Base-by-base conservation (phyloP, 2,888 invertebrate species). In the Cerastis rubricosa region DNA sequence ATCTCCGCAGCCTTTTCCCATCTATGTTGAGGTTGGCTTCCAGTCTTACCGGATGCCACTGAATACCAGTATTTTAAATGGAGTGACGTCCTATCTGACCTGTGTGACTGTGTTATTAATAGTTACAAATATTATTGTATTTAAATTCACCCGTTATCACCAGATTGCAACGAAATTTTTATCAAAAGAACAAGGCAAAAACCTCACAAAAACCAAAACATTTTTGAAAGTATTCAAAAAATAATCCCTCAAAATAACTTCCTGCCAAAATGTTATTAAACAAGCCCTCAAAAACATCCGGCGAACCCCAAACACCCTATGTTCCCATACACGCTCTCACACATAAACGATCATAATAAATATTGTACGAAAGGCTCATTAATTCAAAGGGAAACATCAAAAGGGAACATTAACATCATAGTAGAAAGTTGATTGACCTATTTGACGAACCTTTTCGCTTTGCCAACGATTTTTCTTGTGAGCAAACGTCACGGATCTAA, bases 381-480 rank as follows among this genome's bases (percentile, higher is more conserved):
- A 83, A 83, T 85, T 78, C 86, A 83, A 83, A 83, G 65, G 47
- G 51, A 59, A 57, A 69, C 59, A 78, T 83, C 83, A 83, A 83
- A 85, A 71, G 25, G 57, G 67, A 71, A 74, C 40, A 83, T 83
- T 85, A 63, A 83, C 79, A 83, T 83, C 68, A 86, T 29, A 85
- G 61, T 85, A 74, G 61, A 64, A 69, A 69, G 73, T 78, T 85
- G 86, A 83, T 85, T 85, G 83, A 85, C 71, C 79, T 35, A 71
- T 85, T 85, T 66, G 73, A 69, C 68, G 69, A 69, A 64, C 71
- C 73, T 83, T 63, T 73, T 71, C 12, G 47, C 40, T 68, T 49
- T 79, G 22, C 54, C 80, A 19, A 35, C 59, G 40, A 79, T 79
- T 84, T 78, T 84, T 84, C 66, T 49, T 83, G 17, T 47, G 57